Base-by-base conservation (phyloP, 2,888 invertebrate genomes). In the Trimorus sp. region DNA sequence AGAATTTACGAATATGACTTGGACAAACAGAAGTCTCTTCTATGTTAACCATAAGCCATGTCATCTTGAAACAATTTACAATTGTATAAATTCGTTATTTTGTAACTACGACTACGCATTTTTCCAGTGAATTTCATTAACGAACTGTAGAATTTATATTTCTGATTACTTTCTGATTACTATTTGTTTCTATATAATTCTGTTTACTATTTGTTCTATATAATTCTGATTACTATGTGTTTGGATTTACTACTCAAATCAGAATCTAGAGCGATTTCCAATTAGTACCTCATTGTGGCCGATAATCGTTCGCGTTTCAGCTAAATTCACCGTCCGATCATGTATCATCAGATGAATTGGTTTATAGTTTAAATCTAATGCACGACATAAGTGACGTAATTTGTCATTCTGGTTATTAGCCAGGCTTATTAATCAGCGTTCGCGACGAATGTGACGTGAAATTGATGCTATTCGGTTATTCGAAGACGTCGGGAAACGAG, bases 331-430 rank as follows among this genome's bases (percentile, higher is more conserved):
- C 14, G 74, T 14, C 36, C 53, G 38, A 68, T 66, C 53, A 38
- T 60, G 51, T 53, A 58, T 68, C 66, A 66, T 48, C 11, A 49
- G 36, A 62, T 40, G 60, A 66, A 66, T 75, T 66, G 60, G 37
- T 66, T 62, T 54, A 53, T 38, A 48, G 38, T 76, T 54, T 51
- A 60, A 62, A 62, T 68, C 62, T 48, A 76, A 76, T 36, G n/a
- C 26, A 42, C 53, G 49, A 62, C 68, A 66, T 60, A 58, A 74
- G 40, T 74, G 73, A 65, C 14, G 58, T 49, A 76, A 76, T 76
- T 68, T 76, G 76, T 76, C 76, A 68, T 60, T 60, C 42, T 60
- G 68, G 26, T 68, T 76, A 76, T 76, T 76, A 76, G 54, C 38
- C 40, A 40, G 15, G 53, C 8, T 40, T 68, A 68, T 76, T 76